A percentile compares a stretch with the other conserved stretches of the same genome.
These are phyloP conservation scores for Gymnocypris eckloni DNA, from an alignment of 2,797 vertebrate genomes.

Conservation along the genomic window DNA sequence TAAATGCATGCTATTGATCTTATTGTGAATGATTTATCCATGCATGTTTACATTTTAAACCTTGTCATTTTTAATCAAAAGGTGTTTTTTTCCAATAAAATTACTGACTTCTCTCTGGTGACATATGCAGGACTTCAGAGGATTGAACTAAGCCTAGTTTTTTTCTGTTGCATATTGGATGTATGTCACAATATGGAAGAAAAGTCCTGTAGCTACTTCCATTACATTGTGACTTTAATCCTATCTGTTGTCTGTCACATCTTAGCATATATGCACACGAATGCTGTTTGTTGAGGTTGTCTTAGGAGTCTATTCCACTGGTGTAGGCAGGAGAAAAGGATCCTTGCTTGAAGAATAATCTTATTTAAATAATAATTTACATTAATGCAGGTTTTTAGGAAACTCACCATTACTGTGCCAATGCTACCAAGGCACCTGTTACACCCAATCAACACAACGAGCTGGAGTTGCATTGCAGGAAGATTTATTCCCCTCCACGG, in stretches of 20 bases:
- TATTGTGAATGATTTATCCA: not conserved
- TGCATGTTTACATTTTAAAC: not conserved
- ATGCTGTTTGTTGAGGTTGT: not conserved
- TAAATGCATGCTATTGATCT: not conserved
- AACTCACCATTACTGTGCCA: not conserved
- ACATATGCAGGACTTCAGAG: not conserved
- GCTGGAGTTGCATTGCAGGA: not conserved
- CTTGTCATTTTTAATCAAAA: not conserved
- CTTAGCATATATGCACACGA: not conserved
- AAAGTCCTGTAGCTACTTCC: not conserved
- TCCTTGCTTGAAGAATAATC: conserved; percentile 4
- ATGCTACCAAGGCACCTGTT: not conserved
- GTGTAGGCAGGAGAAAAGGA: not conserved
- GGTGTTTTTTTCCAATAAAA: not conserved
- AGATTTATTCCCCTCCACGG: not conserved
- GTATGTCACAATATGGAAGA: not conserved
- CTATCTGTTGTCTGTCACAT: not conserved
- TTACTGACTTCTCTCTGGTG: not conserved
- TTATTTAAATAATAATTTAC: conserved; percentile 13
- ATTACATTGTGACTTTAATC: not conserved
- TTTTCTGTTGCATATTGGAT: not conserved
- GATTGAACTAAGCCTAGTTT: not conserved
- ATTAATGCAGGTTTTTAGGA: conserved; percentile 1
- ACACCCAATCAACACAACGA: not conserved
- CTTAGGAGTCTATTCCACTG: not conserved